Percentiles rank a stretch among this genome's conserved stretches.
Conservation (phyloP, 2,797 vertebrate species). For the Lacerta bilineata region DNA sequence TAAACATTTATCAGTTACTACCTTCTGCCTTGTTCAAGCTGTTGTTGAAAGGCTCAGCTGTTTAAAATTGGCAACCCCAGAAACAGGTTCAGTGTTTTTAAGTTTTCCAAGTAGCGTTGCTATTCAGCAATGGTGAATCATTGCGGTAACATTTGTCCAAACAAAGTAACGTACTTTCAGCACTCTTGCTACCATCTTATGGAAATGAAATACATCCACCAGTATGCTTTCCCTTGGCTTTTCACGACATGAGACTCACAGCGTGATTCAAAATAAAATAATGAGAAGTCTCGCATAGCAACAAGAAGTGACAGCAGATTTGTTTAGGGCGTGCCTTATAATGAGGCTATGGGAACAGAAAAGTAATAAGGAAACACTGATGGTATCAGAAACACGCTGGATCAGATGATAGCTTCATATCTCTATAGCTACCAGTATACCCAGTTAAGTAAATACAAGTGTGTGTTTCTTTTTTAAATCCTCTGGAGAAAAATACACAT, state of each 20-base stretch:
- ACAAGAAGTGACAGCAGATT: slow-evolving; percentile 44
- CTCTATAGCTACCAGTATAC: background rate
- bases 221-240: background rate
- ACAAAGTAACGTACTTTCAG: slow-evolving; percentile 7
- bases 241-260: background rate
- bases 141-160: slow-evolving; percentile 1
- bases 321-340: slow-evolving; percentile 54
- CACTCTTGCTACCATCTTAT: background rate
- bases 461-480: slow-evolving; percentile 35
- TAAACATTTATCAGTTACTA: background rate
- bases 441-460: rapidly evolving
- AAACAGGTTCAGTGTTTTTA: background rate
- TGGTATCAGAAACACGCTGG: background rate
- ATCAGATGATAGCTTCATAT: background rate
- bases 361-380: slow-evolving; percentile 53
- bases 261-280: slow-evolving; percentile 27
- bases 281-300: background rate
- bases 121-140: background rate
- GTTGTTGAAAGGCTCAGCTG: background rate
- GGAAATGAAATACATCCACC: background rate
- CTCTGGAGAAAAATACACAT: background rate
- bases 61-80: background rate
- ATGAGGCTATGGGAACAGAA: slow-evolving; percentile 54
- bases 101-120: background rate
- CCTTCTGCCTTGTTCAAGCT: background rate